Conservation (phyloP, 2,113 vertebrate species). For the Emydura subglobosa region DNA sequence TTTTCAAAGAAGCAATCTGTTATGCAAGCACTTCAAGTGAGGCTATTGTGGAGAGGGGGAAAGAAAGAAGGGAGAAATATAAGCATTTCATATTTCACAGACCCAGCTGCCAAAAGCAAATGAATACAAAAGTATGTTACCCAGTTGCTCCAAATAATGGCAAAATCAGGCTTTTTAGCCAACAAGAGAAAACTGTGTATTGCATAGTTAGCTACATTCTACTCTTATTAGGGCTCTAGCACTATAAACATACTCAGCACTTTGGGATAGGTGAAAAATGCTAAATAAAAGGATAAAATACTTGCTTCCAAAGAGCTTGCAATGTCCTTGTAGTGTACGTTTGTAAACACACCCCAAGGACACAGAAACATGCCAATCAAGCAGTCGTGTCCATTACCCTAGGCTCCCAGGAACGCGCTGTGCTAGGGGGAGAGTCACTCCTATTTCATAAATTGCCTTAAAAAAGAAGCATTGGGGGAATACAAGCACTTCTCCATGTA, state of each 20-base stretch:
- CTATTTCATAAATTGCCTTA: background rate
- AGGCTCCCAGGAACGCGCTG: fast-evolving
- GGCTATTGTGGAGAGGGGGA: background rate
- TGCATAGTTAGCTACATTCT: fast-evolving
- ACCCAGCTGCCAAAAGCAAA: conserved; percentile 25
- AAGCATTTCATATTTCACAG: conserved; percentile 1
- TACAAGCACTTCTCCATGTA: background rate
- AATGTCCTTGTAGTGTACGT: fast-evolving
- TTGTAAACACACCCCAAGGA: background rate
- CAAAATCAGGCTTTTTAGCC: background rate
- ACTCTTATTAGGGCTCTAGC: background rate
- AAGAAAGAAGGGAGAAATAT: background rate
- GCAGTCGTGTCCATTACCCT: background rate
- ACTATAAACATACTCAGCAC: background rate
- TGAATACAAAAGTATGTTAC: conserved; percentile 33
- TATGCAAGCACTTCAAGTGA: fast-evolving
- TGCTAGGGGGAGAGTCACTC: fast-evolving
- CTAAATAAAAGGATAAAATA: background rate
- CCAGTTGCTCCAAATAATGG: background rate
- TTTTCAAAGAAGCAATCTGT: background rate
- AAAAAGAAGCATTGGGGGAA: background rate
- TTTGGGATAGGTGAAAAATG: background rate
- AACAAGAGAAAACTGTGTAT: background rate
- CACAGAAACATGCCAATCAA: fast-evolving
- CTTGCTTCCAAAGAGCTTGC: background rate